phyloP scores from a whole-genome alignment of 2,113 vertebrate species.

The Ibidorhyncha struthersii region DNA sequence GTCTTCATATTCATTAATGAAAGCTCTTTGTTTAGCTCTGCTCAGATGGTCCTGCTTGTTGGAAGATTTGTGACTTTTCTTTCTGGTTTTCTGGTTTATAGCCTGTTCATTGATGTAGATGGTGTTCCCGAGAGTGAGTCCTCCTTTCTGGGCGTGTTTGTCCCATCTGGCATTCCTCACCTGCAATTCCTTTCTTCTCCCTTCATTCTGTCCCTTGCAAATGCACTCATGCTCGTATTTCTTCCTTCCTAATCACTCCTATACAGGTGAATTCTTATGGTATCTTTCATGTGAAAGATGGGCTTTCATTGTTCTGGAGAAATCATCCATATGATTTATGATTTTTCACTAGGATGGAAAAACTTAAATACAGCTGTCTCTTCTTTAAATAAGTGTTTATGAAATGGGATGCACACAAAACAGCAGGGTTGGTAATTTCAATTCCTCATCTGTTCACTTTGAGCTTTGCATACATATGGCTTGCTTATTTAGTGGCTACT shows the following conservation, averaged over 20 bases:
- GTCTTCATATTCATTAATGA: not conserved
- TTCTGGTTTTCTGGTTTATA: not conserved
- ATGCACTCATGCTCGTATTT: not conserved
- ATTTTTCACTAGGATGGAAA: not conserved
- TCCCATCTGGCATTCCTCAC: not conserved
- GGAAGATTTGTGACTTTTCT: not conserved
- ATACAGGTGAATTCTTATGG: not conserved
- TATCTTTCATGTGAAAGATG: not conserved
- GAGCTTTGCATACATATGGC: not conserved
- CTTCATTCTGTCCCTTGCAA: not conserved
- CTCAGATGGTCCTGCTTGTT: not conserved
- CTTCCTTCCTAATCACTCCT: not conserved
- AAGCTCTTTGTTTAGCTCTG: not conserved
- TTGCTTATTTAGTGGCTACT: not conserved
- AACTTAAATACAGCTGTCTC: not conserved
- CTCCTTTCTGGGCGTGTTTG: not conserved
- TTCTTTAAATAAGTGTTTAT: not conserved
- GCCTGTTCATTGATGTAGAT: not conserved
- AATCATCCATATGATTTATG: not conserved
- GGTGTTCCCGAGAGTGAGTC: not conserved
- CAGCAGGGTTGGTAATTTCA: not conserved
- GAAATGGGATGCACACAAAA: not conserved
- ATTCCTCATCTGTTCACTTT: not conserved
- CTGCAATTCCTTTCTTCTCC: not conserved
- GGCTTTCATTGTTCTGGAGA: not conserved